Base-by-base conservation (phyloP, 2,888 invertebrate species). In the Amblyteles armatorius region DNA sequence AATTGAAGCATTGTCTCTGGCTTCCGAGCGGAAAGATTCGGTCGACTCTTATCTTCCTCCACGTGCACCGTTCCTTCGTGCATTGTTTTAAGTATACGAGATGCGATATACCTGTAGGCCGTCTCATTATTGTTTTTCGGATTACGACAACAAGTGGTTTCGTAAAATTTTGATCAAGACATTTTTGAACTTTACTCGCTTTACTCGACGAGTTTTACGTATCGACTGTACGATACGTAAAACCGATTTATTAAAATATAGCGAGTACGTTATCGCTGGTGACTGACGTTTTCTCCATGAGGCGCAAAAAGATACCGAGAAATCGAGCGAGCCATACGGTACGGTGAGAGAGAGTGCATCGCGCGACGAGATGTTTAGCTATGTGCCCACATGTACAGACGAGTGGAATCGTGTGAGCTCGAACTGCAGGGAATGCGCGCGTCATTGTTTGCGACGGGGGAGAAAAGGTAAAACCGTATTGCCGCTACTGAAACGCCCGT, bases 1-100 rank as follows among this genome's bases (percentile, higher is more conserved):
- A 90, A 88, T 89, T 79, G 63, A 80, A 87, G 90, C 88, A 91
- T 91, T 90, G 91, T 91, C 78, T 88, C 88, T 89, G 88, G 85
- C 84, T 89, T 85, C 84, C 81, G 73, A 88, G 88, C 89, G 88
- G 89, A 90, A 90, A 90, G 89, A 87, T 87, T 87, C 87, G 65
- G 82, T 79, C 83, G 83, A 86, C 87, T 79, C 85, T 84, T 84
- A 55, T 82, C 81, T 86, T 85, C 80, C 71, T 57, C 29, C 40
- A 48, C 80, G 16, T 40, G 33, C 33, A 26, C 1, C 29, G 50
- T 79, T 63, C 33, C 7, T 71, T 80, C 65, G 16, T 60, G 60
- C 65, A 81, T 82, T 74, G 48, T 76, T 57, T 67, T 72, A 52
- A 68, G 65, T 57, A 57, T 44, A 73, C 50, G 19, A 48, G 29